Conservation (phyloP, 2,113 vertebrate species). For the Vulpes lagopus region DNA sequence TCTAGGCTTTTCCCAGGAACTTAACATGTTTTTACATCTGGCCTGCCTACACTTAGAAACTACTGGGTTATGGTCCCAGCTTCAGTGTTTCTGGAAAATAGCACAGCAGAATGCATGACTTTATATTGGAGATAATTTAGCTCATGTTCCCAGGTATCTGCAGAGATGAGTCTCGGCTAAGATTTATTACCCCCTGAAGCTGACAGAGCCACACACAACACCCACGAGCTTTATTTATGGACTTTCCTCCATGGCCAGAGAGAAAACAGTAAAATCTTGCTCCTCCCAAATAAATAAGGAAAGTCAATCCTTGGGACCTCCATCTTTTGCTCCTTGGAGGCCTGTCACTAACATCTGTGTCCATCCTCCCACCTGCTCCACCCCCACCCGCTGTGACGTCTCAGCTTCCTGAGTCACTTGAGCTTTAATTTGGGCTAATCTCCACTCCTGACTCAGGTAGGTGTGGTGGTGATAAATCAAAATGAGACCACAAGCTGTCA, state of each 20-base stretch:
- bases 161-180: background rate
- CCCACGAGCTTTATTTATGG: constrained; percentile 24
- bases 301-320: background rate
- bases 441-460: constrained; percentile 70
- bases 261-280: background rate
- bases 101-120: background rate
- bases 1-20: background rate
- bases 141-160: background rate
- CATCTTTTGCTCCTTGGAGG: background rate
- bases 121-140: constrained; percentile 24
- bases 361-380: accelerated
- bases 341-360: background rate
- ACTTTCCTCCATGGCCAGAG: background rate
- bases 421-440: constrained; percentile 79
- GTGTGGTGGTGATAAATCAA: constrained; percentile 80
- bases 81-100: background rate
- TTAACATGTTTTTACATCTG: background rate
- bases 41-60: background rate
- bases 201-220: constrained; percentile 24
- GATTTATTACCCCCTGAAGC: constrained; percentile 42
- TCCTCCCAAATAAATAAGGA: background rate
- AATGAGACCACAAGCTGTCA: constrained; percentile 68
- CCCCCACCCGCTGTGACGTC: background rate
- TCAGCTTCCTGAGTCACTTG: background rate
- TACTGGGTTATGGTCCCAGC: background rate